Evolutionary conservation across 2,888 invertebrate species (phyloP), one percentile per base, ranked within the genome.

Genomic region (Agonum fuliginosum): DNA sequence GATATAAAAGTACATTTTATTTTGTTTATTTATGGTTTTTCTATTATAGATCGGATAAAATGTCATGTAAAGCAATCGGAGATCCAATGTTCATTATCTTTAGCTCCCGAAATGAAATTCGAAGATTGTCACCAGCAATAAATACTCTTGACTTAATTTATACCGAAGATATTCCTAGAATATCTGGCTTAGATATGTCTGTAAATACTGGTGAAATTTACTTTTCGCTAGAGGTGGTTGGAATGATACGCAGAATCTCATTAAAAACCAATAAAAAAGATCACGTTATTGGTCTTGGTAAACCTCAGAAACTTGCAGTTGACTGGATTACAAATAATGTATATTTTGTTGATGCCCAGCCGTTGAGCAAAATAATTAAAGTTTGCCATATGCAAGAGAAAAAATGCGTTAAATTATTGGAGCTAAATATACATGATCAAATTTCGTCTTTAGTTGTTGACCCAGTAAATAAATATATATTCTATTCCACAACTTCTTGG

Each of bases 241-340:
- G 86, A 17, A 83, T 86, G 0, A 81, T 90, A 3, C 88, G 88
- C 67, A 85, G 87, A 72, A 80, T 86, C 12, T 83, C 88, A 67
- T 75, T 88, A 17, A 82, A 85, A 30, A 86, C 86, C 5, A 85
- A 84, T 0, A 84, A 85, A 2, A 82, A 86, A 0, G 83, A 82
- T 0, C 84, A 83, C 65, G 83, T 90, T 4, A 82, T 84, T 1
- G 85, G 87, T 12, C 84, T 90, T 10, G 89, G 89, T 0, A 85
- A 84, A 78, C 90, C 91, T 0, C 85, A 85, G 48, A 87, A 91
- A 85, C 83, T 95, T 41, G 89, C 93, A 0, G 88, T 93, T 1
- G 95, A 95, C 82, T 95, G 95, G 95, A 85, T 92, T 20, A 92
- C 93, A 0, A 89, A 90, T 8, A 94, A 93, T 82, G 87, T 94